Percentiles rank a stretch among this genome's conserved stretches.
Evolutionary conservation across 1,140 invertebrate genomes (phyloP).

Genomic region (Papilio polyxenes): DNA sequence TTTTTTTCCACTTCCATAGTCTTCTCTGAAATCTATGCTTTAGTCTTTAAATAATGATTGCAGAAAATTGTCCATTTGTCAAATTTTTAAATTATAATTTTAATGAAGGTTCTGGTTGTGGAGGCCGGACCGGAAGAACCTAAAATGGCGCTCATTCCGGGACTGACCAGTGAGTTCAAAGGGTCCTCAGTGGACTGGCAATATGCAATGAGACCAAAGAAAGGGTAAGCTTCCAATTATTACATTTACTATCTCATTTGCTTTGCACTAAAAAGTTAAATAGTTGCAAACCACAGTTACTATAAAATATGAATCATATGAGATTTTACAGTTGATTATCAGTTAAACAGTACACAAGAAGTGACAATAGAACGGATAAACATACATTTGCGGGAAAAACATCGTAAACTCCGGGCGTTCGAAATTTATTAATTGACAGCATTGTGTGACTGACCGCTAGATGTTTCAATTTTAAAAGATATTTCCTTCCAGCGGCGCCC

Average conservation of each 20-base stretch:
- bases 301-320: background rate
- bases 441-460: too few relatives aligned
- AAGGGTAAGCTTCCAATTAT: slow-evolving; percentile 73
- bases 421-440: background rate
- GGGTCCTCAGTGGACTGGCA: slow-evolving; percentile 85
- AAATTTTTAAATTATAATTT: slow-evolving; percentile 42
- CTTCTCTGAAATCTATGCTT: background rate
- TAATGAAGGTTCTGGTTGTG: slow-evolving; percentile 80
- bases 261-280: too few relatives aligned
- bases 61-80: background rate
- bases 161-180: slow-evolving; percentile 82
- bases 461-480: background rate
- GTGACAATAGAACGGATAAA: slow-evolving; percentile 1
- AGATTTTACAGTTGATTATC: background rate
- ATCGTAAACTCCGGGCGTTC: background rate
- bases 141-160: slow-evolving; percentile 85
- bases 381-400: background rate
- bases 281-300: background rate
- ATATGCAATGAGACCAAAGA: slow-evolving; percentile 84
- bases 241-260: background rate
- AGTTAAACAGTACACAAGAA: background rate
- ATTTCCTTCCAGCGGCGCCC: background rate
- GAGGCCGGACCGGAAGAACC: slow-evolving; percentile 87
- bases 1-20: background rate
- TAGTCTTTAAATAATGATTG: background rate